A percentile compares a stretch with the other conserved stretches of the same genome.
Evolutionary conservation across 1,140 invertebrate species (phyloP).

Genomic region (Bombus picipes): DNA sequence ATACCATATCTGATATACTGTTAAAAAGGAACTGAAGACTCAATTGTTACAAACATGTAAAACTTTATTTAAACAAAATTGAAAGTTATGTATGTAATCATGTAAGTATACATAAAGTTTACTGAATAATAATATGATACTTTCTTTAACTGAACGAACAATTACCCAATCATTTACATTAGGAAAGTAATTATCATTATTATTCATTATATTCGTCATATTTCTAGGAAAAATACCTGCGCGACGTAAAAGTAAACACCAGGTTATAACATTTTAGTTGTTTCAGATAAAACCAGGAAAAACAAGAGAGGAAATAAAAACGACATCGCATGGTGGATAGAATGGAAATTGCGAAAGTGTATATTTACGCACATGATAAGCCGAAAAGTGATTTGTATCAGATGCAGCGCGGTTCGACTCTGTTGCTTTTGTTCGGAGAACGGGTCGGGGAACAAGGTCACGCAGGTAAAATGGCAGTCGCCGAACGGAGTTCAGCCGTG

Average conservation of each 20-base stretch:
- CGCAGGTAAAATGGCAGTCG: slow-evolving; percentile 63
- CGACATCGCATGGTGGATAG: too few relatives aligned
- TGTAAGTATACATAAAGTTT: neutral
- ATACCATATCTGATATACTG: neutral
- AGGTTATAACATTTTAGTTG: neutral
- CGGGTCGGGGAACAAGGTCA: slow-evolving; percentile 73
- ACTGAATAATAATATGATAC: neutral
- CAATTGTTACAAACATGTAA: neutral
- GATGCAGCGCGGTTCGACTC: slow-evolving; percentile 23
- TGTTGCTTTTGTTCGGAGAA: slow-evolving; percentile 73
- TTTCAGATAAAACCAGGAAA: neutral
- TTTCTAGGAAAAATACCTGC: neutral
- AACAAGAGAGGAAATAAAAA: neutral
- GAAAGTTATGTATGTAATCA: neutral
- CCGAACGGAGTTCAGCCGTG: slow-evolving; percentile 3
- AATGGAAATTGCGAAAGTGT: neutral
- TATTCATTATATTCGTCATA: neutral
- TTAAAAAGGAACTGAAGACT: neutral
- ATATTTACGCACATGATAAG: neutral
- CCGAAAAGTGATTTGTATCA: neutral
- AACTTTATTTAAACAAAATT: neutral
- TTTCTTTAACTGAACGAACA: neutral
- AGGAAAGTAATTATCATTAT: neutral
- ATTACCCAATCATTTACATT: neutral
- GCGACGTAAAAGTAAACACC: neutral